phyloP scores from a whole-genome alignment of 2,797 vertebrate species.

The Oreonectes daqikongensis region DNA sequence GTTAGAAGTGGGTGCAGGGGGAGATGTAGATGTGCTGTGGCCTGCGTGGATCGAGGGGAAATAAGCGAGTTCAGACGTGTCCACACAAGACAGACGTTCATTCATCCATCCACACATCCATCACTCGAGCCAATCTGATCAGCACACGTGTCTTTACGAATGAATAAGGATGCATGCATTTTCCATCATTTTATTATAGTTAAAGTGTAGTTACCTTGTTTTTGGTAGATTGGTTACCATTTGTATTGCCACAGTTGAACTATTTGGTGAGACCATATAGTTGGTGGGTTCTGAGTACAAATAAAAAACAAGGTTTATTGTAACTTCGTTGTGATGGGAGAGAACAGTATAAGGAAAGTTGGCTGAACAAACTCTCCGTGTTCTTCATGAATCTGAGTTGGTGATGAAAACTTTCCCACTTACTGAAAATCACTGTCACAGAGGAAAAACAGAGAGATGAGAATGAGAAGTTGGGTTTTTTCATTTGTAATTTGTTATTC shows the following conservation, averaged over 20 bases:
- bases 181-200: too few relatives aligned
- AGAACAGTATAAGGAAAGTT: background rate
- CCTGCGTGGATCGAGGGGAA: slow-evolving; percentile 20
- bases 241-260: too few relatives aligned
- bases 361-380: too few relatives aligned
- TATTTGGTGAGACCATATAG: too few relatives aligned
- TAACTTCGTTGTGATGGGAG: background rate
- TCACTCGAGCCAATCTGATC: background rate
- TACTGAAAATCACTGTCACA: slow-evolving; percentile 38
- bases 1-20: too few relatives aligned
- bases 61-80: slow-evolving; percentile 46
- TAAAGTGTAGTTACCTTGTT: too few relatives aligned
- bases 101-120: slow-evolving; percentile 36
- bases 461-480: too few relatives aligned
- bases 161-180: background rate
- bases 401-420: slow-evolving; percentile 6
- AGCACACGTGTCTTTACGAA: background rate
- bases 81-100: slow-evolving; percentile 63
- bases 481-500: too few relatives aligned
- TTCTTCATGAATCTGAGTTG: too few relatives aligned
- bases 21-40: background rate
- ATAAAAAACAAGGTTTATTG: too few relatives aligned
- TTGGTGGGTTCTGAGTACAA: too few relatives aligned
- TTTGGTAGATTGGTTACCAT: too few relatives aligned
- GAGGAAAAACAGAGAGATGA: background rate